Evolutionary conservation across 2,797 vertebrate genomes (phyloP).

Genomic region (Halcyon leucocephala): DNA sequence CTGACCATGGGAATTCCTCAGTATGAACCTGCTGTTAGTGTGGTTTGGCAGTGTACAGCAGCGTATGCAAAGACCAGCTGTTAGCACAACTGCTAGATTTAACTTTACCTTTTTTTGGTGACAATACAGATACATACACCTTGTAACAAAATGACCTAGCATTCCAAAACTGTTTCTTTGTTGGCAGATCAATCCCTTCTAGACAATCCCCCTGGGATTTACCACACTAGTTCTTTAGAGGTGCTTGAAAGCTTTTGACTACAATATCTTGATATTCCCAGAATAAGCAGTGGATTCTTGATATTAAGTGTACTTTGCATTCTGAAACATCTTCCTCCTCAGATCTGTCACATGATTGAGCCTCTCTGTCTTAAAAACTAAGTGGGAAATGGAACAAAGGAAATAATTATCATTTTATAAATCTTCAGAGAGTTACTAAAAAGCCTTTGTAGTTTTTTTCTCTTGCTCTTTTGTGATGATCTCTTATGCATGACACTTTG

Average conservation of each 20-base stretch:
- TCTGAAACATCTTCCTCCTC: background rate
- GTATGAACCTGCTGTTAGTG: background rate
- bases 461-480: background rate
- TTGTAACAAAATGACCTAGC: background rate
- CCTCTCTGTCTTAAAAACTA: background rate
- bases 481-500: background rate
- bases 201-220: background rate
- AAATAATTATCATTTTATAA: background rate
- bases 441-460: background rate
- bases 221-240: background rate
- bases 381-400: background rate
- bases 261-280: background rate
- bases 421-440: background rate
- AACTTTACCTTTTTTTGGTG: background rate
- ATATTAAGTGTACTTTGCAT: background rate
- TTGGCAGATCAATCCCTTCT: background rate
- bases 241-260: background rate
- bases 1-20: background rate
- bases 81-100: background rate
- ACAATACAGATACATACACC: background rate
- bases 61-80: background rate
- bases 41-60: background rate
- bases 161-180: background rate
- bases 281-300: background rate
- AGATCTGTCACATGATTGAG: background rate